phyloP scores from a whole-genome alignment of 2,113 vertebrate genomes.

The Phycodurus eques region DNA sequence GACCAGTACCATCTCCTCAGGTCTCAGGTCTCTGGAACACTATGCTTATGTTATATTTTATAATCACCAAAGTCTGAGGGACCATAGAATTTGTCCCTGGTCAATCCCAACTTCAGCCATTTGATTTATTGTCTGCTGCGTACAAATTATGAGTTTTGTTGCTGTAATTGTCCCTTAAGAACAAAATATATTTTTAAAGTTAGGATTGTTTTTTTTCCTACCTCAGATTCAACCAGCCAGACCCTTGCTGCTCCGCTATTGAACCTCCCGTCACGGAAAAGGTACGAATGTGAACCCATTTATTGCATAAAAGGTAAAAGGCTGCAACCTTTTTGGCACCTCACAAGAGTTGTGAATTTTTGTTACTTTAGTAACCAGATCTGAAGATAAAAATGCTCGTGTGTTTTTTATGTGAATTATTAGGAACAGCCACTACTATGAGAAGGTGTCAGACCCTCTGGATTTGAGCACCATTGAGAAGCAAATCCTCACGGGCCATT shows the following conservation, averaged over 20 bases:
- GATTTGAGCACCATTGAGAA: constrained; percentile 94
- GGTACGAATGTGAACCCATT: constrained; percentile 73
- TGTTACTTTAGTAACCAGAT: background rate
- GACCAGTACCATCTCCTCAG: no score
- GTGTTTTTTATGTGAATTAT: constrained; percentile 5
- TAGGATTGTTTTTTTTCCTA: constrained; percentile 18
- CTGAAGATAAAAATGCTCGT: background rate
- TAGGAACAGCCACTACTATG: constrained; percentile 96
- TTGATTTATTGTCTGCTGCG: background rate
- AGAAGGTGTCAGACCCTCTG: constrained; percentile 94
- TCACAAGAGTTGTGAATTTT: background rate
- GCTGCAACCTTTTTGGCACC: background rate
- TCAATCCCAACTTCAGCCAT: background rate
- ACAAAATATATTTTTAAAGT: background rate
- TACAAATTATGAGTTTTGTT: no score
- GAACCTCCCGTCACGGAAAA: constrained; percentile 92
- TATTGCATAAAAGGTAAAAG: background rate
- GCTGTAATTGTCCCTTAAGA: no score
- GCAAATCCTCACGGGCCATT: constrained; percentile 93
- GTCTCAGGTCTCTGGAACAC: no score
- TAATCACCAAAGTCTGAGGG: no score
- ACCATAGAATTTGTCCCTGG: background rate
- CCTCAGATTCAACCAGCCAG: constrained; percentile 87
- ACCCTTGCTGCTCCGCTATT: constrained; percentile 88
- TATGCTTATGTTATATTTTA: no score